Percentiles rank a stretch among this genome's conserved stretches.
Conservation (phyloP, 2,797 vertebrate species). For the Pipistrellus nathusii region DNA sequence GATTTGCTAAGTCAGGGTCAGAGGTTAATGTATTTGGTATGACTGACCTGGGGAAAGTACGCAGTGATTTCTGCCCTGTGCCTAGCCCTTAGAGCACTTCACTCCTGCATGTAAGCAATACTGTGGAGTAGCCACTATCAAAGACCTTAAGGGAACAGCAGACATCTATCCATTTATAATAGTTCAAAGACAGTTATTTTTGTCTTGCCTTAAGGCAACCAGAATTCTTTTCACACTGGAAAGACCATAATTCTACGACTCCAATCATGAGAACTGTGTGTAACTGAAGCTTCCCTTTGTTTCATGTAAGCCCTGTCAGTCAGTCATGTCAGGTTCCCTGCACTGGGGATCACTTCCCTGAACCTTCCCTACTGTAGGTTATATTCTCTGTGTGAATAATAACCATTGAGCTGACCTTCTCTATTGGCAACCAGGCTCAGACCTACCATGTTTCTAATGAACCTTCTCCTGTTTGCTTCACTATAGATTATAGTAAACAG, state of each 20-base stretch:
- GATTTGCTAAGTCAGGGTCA: background rate
- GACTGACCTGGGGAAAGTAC: background rate
- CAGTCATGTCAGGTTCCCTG: background rate
- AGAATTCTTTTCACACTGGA: background rate
- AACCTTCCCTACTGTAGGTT: background rate
- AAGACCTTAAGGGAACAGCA: background rate
- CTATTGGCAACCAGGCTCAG: background rate
- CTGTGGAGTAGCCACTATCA: background rate
- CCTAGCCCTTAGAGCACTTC: background rate
- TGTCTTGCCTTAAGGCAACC: background rate
- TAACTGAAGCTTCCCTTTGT: background rate
- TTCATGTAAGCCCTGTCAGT: background rate
- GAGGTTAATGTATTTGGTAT: background rate
- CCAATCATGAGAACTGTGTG: background rate
- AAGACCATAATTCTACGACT: background rate
- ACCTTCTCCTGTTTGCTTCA: background rate
- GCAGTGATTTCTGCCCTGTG: background rate
- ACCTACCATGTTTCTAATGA: background rate
- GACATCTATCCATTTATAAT: background rate
- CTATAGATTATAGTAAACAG: background rate
- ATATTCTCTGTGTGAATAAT: background rate
- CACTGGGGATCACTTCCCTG: background rate
- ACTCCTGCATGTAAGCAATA: background rate
- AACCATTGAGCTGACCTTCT: background rate
- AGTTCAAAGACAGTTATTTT: background rate